phyloP scores from a whole-genome alignment of 2,888 invertebrate species.

The Nomada fabriciana region DNA sequence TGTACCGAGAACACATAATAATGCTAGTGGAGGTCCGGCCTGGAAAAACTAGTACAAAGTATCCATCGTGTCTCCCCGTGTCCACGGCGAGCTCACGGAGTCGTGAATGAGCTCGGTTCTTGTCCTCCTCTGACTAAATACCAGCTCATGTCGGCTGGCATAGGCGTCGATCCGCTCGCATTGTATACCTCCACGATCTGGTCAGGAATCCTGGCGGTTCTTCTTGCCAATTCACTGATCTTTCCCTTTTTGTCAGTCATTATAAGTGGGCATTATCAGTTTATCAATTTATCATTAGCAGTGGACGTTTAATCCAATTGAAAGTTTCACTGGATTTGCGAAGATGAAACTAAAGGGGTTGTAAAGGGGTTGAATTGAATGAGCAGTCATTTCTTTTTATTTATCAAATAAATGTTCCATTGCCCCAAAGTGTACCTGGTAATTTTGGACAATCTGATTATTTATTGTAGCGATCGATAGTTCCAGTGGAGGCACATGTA shows the following conservation, averaged over 20 bases:
- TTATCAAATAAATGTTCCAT: too few relatives aligned
- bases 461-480: constrained; percentile 1
- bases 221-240: constrained; percentile 18
- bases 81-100: constrained; percentile 49
- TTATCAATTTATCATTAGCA: too few relatives aligned
- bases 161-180: constrained; percentile 51
- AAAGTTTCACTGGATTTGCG: too few relatives aligned
- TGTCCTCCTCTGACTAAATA: constrained; percentile 74
- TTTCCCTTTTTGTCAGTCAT: background rate
- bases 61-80: constrained; percentile 63
- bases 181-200: constrained; percentile 35
- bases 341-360: too few relatives aligned
- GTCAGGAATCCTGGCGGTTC: constrained; percentile 28
- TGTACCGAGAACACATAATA: constrained; percentile 76
- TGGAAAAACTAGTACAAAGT: constrained; percentile 76
- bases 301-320: too few relatives aligned
- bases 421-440: background rate
- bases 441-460: background rate
- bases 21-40: constrained; percentile 61
- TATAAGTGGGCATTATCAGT: too few relatives aligned
- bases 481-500: background rate
- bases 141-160: constrained; percentile 53
- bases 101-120: constrained; percentile 76
- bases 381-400: too few relatives aligned
- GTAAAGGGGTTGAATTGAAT: too few relatives aligned